Conservation (phyloP, 2,797 vertebrate genomes). For the Pantherophis alleghaniensis region DNA sequence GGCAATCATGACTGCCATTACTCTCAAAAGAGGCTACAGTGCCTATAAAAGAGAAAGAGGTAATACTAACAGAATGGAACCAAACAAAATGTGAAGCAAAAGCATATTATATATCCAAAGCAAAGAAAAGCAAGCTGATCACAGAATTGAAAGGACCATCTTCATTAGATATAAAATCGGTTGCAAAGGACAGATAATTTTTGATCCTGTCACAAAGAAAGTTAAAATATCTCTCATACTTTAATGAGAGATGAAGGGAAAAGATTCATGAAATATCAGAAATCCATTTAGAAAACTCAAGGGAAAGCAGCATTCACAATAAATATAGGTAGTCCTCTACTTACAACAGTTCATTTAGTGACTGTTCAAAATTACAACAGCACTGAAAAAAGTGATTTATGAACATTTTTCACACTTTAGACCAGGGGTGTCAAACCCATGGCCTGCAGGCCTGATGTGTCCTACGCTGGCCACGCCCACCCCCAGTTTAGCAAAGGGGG, state of each 20-base stretch:
- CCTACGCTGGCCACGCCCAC: no score
- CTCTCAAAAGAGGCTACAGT: neutral
- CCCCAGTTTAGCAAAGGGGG: no score
- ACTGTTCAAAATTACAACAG: neutral
- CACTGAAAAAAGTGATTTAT: neutral
- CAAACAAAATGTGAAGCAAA: neutral
- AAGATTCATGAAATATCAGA: neutral
- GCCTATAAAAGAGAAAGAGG: neutral
- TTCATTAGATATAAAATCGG: neutral
- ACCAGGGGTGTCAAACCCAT: neutral
- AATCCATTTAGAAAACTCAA: neutral
- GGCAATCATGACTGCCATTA: neutral
- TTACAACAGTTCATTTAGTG: neutral
- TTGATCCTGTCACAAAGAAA: neutral
- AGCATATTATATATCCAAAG: neutral
- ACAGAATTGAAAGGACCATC: neutral
- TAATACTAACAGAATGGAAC: neutral
- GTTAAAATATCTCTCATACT: neutral
- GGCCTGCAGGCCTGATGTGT: rapidly evolving
- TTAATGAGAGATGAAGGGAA: neutral
- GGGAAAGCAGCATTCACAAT: neutral
- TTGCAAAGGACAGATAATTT: neutral
- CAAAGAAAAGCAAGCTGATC: neutral
- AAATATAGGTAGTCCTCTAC: neutral
- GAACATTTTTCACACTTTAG: neutral